Conservation (phyloP, 2,888 invertebrate genomes). For the Barypeithes pellucidus region DNA sequence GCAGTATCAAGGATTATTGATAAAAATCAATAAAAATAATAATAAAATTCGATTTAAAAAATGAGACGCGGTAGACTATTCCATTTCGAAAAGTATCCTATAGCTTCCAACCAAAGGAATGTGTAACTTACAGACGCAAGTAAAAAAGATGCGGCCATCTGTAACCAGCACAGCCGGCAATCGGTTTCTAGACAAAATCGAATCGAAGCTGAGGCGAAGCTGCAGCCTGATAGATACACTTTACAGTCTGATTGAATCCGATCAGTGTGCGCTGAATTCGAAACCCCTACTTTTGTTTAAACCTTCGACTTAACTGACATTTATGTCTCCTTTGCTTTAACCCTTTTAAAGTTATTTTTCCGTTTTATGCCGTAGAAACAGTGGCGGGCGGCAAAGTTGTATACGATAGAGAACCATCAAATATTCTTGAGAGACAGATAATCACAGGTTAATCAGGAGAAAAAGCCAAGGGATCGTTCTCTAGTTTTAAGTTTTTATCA, state of each 20-base stretch:
- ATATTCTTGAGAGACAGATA: too few relatives aligned
- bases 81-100: conserved; percentile 41
- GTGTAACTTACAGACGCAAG: conserved; percentile 39
- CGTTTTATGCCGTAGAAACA: too few relatives aligned
- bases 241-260: conserved; percentile 32
- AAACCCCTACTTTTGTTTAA: conserved; percentile 32
- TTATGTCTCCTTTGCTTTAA: conserved; percentile 35
- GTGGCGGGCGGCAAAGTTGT: too few relatives aligned
- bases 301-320: conserved; percentile 22
- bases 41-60: background rate
- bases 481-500: too few relatives aligned
- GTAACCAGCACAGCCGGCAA: conserved; percentile 31
- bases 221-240: conserved; percentile 27
- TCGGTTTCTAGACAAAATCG: conserved; percentile 18
- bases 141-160: conserved; percentile 32
- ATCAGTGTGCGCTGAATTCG: conserved; percentile 29
- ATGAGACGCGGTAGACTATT: conserved; percentile 24
- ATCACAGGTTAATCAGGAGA: too few relatives aligned
- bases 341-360: conserved; percentile 28
- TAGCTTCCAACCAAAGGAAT: conserved; percentile 46
- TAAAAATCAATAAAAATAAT: background rate
- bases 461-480: too few relatives aligned
- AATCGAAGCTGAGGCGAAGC: conserved; percentile 25
- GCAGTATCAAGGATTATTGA: too few relatives aligned
- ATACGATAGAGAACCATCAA: too few relatives aligned